These are phyloP conservation scores for Megalurothrips usitatus DNA, from an alignment of 2,888 invertebrate species.

Conservation along the genomic window DNA sequence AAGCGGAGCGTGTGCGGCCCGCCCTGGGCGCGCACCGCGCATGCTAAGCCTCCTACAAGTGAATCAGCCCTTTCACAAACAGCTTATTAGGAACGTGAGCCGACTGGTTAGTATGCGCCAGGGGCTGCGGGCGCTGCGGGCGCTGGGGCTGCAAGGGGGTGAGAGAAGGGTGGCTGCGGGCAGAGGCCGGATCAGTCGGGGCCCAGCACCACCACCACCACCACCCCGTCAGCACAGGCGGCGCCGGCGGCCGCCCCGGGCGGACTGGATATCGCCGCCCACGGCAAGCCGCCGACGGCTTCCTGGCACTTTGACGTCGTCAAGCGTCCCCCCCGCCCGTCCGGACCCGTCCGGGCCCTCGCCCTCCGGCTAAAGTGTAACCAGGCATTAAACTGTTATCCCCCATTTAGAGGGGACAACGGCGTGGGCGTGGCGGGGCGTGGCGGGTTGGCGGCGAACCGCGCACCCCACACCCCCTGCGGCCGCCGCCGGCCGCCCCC, in stretches of 20 bases:
- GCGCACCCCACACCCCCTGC: background rate
- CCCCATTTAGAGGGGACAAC: slow-evolving; percentile 5
- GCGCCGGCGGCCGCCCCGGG: no score
- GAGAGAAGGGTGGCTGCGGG: no score
- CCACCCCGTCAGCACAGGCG: no score
- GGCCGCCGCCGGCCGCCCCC: background rate
- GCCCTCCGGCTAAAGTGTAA: background rate
- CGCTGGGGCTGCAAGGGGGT: no score
- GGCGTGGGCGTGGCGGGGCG: background rate
- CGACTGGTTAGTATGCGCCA: background rate
- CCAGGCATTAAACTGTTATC: slow-evolving; percentile 28
- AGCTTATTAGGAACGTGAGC: background rate
- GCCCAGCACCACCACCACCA: no score
- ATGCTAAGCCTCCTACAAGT: background rate
- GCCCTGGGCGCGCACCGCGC: background rate
- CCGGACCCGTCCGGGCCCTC: background rate
- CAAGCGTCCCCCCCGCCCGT: no score
- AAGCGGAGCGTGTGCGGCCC: no score
- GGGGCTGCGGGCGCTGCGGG: background rate
- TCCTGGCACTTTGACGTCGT: no score
- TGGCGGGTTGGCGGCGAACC: slow-evolving; percentile 1
- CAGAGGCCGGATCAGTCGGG: no score
- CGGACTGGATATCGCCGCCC: no score
- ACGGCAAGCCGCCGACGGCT: no score
- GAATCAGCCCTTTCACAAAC: background rate